These are phyloP conservation scores for Mycalesis mineus DNA, from an alignment of 2,888 invertebrate genomes.

Conservation along the genomic window DNA sequence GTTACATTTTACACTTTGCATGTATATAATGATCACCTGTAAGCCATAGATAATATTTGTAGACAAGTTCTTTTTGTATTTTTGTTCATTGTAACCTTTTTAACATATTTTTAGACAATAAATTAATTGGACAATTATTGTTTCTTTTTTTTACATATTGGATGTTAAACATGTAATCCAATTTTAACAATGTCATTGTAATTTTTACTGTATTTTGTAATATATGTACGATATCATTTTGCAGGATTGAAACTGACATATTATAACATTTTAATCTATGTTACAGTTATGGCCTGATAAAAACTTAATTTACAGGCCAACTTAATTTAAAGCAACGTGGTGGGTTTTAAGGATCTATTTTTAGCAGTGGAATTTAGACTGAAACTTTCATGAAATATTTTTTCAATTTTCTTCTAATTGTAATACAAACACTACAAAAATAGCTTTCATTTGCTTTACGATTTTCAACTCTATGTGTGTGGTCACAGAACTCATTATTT, in stretches of 20 bases:
- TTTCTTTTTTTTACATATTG: not conserved
- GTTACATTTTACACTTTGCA: slow-evolving; percentile 27
- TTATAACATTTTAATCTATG: too few species aligned
- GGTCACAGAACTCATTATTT: slow-evolving; percentile 15
- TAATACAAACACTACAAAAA: too few species aligned
- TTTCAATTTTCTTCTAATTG: too few species aligned
- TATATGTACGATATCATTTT: not conserved
- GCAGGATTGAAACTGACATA: too few species aligned
- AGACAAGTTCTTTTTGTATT: not conserved
- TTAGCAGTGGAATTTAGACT: too few species aligned
- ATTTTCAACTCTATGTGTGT: slow-evolving; percentile 13
- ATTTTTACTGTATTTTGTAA: not conserved
- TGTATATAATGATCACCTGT: not conserved
- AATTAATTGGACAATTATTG: not conserved
- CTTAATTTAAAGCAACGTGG: too few species aligned
- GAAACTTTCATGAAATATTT: too few species aligned
- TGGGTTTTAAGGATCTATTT: too few species aligned
- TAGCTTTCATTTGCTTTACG: slow-evolving; percentile 1
- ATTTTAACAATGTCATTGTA: not conserved
- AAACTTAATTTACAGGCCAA: too few species aligned
- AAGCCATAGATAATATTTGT: not conserved
- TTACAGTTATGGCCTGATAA: too few species aligned
- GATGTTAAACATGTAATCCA: not conserved
- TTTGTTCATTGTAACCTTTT: not conserved
- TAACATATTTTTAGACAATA: not conserved